Evolutionary conservation across 64 coral and sea anemone species (phyloP), one percentile per base, ranked within the genome.

Genomic region (Montipora cactus): DNA sequence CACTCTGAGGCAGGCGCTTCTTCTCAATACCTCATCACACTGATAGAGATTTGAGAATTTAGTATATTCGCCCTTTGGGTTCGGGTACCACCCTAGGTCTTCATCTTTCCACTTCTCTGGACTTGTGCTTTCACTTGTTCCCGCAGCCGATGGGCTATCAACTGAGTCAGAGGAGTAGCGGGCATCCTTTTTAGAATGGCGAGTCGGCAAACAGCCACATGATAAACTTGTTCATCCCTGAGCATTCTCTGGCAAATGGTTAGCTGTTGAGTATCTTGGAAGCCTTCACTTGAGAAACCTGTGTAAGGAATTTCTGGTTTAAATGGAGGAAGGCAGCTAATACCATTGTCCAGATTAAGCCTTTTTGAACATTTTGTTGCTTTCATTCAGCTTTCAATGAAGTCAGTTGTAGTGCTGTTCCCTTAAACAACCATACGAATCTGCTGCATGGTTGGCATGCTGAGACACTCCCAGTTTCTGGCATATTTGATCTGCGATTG

Each of bases 11-110:
- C 9, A 22, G 47, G 84, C 84, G 69, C 84, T 94, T 84, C 69
- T 78, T 83, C 79, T 70, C 50, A 94, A 46, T 67, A 94, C 77
- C 18, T 82, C 87, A 77, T 77, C 45, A 67, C 92, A 94, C 66
- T 89, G 68, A 52, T 94, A 37, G 68, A 94, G 79, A 37, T 37
- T 37, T 37, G 37, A 37, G 37, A 37, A 37, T 37, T 37, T 37
- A 2, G 37, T 37, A 2, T 37, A 37, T 37, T 37, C 37, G 37
- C 37, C 37, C 37, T 37, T 37, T 37, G 37, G 37, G 37, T 37
- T 37, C 37, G 37, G 37, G 37, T 0, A 37, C 37, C 37, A 37
- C 37, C 37, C 37, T 37, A 37, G 37, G 37, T 37, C 37, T 37
- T 37, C 2, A 37, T 37, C 37, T 37, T 37, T 37, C 37, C 37